A percentile compares a stretch with the other conserved stretches of the same genome.
Conservation (phyloP, 2,888 invertebrate species). For the Byasa hedistus region DNA sequence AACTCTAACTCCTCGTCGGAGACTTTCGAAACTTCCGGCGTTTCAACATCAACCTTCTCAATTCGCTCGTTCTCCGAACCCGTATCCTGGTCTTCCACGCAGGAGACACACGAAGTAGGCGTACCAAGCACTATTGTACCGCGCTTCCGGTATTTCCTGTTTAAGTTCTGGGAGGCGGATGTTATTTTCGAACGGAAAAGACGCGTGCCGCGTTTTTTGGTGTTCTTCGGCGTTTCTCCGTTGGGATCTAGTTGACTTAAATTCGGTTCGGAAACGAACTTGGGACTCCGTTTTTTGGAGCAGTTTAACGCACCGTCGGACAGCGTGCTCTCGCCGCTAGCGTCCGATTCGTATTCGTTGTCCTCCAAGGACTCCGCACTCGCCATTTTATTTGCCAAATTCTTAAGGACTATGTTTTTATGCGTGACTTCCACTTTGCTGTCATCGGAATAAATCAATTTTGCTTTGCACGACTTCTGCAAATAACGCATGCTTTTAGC, state of each 20-base stretch:
- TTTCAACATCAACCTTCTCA: conserved; percentile 44
- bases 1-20: conserved; percentile 42
- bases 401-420: conserved; percentile 70
- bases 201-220: conserved; percentile 59
- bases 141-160: conserved; percentile 70
- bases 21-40: conserved; percentile 53
- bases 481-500: conserved; percentile 54
- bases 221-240: conserved; percentile 70
- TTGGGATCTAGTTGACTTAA: conserved; percentile 59
- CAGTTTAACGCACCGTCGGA: conserved; percentile 66
- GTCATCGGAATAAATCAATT: conserved; percentile 60
- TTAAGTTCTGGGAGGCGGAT: conserved; percentile 54
- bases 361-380: conserved; percentile 64
- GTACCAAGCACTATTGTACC: conserved; percentile 52
- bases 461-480: conserved; percentile 67
- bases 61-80: conserved; percentile 49
- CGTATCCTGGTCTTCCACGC: conserved; percentile 67
- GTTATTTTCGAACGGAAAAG: conserved; percentile 68
- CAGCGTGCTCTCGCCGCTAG: conserved; percentile 69
- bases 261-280: conserved; percentile 75
- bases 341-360: conserved; percentile 65
- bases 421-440: conserved; percentile 65
- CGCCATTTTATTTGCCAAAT: conserved; percentile 69
- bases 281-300: conserved; percentile 65
- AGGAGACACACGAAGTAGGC: conserved; percentile 68